phyloP scores from a whole-genome alignment of 2,113 vertebrate species.

The Ictalurus furcatus region DNA sequence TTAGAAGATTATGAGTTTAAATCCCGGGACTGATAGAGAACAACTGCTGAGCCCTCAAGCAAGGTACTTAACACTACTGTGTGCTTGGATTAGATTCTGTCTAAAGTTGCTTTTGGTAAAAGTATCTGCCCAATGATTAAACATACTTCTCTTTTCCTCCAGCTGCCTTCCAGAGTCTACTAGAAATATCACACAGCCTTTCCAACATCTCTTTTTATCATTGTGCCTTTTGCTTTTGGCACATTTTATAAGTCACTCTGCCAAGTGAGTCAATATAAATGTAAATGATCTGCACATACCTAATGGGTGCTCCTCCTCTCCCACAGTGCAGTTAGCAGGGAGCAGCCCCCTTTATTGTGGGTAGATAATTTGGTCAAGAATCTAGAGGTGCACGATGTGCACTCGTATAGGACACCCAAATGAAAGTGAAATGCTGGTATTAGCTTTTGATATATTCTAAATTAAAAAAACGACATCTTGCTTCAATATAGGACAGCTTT shows the following conservation, averaged over 20 bases:
- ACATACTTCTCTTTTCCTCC: neutral
- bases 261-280: neutral
- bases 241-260: neutral
- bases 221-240: neutral
- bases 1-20: neutral
- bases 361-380: neutral
- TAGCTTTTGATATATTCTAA: neutral
- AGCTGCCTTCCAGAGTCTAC: neutral
- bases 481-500: neutral
- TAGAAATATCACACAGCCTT: neutral
- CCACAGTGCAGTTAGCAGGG: neutral
- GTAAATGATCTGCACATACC: neutral
- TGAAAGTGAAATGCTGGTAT: neutral
- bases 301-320: neutral
- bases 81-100: neutral
- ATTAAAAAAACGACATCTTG: neutral
- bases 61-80: neutral
- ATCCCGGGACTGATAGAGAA: neutral
- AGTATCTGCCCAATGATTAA: neutral
- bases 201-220: neutral
- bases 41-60: neutral
- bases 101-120: neutral
- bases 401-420: neutral
- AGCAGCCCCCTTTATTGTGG: neutral
- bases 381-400: neutral